Conservation (phyloP, 1,140 invertebrate species). For the Drosophila suzukii region DNA sequence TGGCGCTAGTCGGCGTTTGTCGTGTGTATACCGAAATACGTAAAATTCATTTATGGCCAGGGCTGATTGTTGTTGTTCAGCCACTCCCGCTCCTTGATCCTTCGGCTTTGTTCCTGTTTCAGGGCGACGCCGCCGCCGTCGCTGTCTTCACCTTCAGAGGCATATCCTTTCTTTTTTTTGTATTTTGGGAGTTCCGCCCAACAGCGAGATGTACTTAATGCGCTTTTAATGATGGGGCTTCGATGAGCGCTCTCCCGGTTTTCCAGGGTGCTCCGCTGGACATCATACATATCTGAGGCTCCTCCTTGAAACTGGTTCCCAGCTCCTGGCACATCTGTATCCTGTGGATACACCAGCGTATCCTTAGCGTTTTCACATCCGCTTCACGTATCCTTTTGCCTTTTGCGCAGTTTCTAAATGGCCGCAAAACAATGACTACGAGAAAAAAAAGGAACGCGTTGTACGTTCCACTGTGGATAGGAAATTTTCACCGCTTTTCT, state of each 20-base stretch:
- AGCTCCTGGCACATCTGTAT: slow-evolving; percentile 17
- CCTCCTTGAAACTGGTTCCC: not conserved
- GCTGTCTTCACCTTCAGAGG: slow-evolving; percentile 37
- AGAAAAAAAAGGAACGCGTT: slow-evolving; percentile 57
- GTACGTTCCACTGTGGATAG: slow-evolving; percentile 19
- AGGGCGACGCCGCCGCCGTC: slow-evolving; percentile 68
- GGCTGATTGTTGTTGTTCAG: slow-evolving; percentile 73
- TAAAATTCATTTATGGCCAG: slow-evolving; percentile 77
- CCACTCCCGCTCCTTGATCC: slow-evolving; percentile 27
- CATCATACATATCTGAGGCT: not conserved
- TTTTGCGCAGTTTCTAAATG: slow-evolving; percentile 81
- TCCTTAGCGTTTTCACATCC: slow-evolving; percentile 23
- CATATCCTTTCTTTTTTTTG: slow-evolving; percentile 26
- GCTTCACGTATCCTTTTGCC: slow-evolving; percentile 35
- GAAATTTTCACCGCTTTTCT: slow-evolving; percentile 65
- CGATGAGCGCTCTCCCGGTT: slow-evolving; percentile 1
- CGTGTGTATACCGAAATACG: slow-evolving; percentile 81
- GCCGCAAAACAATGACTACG: slow-evolving; percentile 47
- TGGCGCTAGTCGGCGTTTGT: slow-evolving; percentile 66
- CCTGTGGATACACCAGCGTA: slow-evolving; percentile 13
- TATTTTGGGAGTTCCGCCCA: slow-evolving; percentile 47
- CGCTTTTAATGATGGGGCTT: slow-evolving; percentile 40
- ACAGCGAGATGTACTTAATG: slow-evolving; percentile 30
- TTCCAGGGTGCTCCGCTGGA: slow-evolving; percentile 46
- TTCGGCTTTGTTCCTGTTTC: slow-evolving; percentile 67